Conservation (phyloP, 1,140 invertebrate species). For the Phortica variegata region DNA sequence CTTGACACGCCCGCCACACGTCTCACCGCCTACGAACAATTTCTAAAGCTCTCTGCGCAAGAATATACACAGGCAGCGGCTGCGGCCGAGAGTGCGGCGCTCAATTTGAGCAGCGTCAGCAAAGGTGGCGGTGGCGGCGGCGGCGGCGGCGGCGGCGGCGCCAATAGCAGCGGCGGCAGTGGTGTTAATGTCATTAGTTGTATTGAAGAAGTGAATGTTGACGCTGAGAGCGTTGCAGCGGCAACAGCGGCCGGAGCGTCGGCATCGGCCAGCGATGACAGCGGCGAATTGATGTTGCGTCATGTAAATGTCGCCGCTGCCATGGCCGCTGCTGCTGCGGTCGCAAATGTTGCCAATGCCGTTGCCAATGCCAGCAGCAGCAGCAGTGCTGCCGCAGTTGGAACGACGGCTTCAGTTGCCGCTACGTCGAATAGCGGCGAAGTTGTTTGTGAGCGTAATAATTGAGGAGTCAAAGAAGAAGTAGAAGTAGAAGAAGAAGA, state of each 20-base stretch:
- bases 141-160: not conserved
- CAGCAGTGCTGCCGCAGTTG: not conserved
- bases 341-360: slow-evolving; percentile 8
- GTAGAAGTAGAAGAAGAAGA: no score
- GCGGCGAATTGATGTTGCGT: slow-evolving; percentile 10
- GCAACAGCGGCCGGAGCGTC: slow-evolving; percentile 19
- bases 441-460: slow-evolving; percentile 7
- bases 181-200: no score
- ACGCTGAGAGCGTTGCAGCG: not conserved
- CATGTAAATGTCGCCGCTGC: slow-evolving; percentile 14
- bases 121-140: slow-evolving; percentile 6
- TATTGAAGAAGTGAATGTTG: slow-evolving; percentile 23
- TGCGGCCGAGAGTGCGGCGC: slow-evolving; percentile 25
- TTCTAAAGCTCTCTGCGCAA: slow-evolving; percentile 40
- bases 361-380: slow-evolving; percentile 1
- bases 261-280: slow-evolving; percentile 12
- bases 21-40: slow-evolving; percentile 40
- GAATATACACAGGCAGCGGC: slow-evolving; percentile 29
- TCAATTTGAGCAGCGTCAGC: slow-evolving; percentile 34
- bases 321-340: slow-evolving; percentile 20
- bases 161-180: slow-evolving; percentile 29
- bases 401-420: not conserved
- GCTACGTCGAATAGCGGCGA: slow-evolving; percentile 17
- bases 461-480: slow-evolving; percentile 10
- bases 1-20: no score